Percentiles rank a stretch among this genome's conserved stretches.
phyloP scores from a whole-genome alignment of 2,113 vertebrate species.

The Terrapene triunguis region DNA sequence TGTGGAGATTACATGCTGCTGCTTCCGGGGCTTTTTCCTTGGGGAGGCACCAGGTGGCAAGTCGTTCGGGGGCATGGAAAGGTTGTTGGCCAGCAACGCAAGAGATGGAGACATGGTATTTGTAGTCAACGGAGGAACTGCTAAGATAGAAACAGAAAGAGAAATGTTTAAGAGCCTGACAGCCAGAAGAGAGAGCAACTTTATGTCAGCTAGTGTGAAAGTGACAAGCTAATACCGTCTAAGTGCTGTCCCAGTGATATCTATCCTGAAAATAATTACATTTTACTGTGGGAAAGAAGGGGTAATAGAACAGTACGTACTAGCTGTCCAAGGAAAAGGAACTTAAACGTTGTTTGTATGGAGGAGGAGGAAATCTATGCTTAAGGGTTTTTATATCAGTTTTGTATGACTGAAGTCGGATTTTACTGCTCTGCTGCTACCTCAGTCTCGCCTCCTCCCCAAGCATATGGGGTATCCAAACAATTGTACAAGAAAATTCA shows the following conservation, averaged over 20 bases:
- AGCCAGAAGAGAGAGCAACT: slow-evolving; percentile 34
- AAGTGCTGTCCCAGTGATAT: background rate
- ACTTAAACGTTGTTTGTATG: background rate
- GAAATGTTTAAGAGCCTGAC: slow-evolving; percentile 32
- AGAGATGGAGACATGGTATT: slow-evolving; percentile 84
- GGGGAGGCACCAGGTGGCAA: slow-evolving; percentile 95
- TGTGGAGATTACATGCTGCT: slow-evolving; percentile 97
- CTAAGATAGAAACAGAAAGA: slow-evolving; percentile 46
- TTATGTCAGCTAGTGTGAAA: background rate
- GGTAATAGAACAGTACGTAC: background rate
- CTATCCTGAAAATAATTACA: background rate
- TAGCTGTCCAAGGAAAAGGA: background rate
- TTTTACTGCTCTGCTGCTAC: background rate
- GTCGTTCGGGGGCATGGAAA: slow-evolving; percentile 87
- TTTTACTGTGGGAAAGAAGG: background rate
- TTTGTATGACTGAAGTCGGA: background rate
- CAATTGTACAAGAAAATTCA: background rate
- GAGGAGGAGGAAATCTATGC: background rate
- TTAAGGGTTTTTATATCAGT: background rate
- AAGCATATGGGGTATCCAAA: background rate
- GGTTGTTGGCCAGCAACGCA: slow-evolving; percentile 83
- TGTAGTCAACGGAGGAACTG: slow-evolving; percentile 82
- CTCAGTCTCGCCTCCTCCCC: background rate
- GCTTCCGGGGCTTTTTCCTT: slow-evolving; percentile 97
- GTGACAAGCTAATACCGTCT: background rate